Evolutionary conservation across 2,888 invertebrate species (phyloP).

Genomic region (Protodeltote pygarga): DNA sequence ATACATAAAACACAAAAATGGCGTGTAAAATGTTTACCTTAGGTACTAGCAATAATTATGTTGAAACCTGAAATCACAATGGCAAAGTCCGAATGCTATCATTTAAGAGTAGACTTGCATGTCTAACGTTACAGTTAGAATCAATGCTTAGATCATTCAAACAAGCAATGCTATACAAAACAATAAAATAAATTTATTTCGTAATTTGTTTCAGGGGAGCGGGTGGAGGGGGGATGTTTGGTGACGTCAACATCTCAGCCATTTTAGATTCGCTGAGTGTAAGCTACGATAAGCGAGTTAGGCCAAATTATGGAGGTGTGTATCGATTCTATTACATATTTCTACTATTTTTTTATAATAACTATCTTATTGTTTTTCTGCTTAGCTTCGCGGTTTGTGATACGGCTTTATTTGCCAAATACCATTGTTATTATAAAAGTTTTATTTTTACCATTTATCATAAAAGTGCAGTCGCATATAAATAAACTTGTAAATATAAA

Average conservation of each 20-base stretch:
- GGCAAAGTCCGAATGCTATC: too few species aligned
- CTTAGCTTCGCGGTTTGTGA: conserved; percentile 33
- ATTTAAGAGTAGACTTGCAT: too few species aligned
- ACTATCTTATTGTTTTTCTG: conserved; percentile 10
- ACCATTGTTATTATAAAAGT: neutral
- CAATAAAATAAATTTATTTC: conserved; percentile 27
- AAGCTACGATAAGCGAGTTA: conserved; percentile 99
- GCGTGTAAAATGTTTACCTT: too few species aligned
- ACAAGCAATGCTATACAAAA: too few species aligned
- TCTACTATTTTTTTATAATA: neutral
- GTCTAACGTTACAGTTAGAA: too few species aligned
- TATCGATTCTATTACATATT: conserved; percentile 23
- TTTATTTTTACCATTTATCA: conserved; percentile 9
- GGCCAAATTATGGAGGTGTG: conserved; percentile 99
- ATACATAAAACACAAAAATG: too few species aligned
- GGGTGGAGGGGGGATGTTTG: conserved; percentile 93
- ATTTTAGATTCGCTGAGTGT: conserved; percentile 97
- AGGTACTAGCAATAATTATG: too few species aligned
- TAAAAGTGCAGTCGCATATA: neutral
- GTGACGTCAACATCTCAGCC: conserved; percentile 97
- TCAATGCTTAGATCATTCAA: too few species aligned
- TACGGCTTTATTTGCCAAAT: conserved; percentile 7
- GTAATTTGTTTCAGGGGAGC: conserved; percentile 81
- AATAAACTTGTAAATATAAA: neutral
- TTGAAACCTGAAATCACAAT: too few species aligned